phyloP scores from a whole-genome alignment of 2,888 invertebrate genomes.

The Aricia artaxerxes region DNA sequence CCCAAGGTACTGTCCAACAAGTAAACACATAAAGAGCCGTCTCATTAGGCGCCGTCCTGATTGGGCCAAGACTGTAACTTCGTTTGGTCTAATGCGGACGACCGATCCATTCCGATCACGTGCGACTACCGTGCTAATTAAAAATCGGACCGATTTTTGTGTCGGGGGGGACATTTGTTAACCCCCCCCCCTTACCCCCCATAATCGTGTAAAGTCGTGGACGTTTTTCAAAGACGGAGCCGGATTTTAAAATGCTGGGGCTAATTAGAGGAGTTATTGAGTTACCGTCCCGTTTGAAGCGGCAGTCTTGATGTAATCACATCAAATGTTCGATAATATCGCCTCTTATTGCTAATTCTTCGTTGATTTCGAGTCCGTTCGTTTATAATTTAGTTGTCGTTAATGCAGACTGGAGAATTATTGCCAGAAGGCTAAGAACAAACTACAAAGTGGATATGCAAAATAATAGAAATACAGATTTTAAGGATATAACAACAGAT shows the following conservation, averaged over 20 bases:
- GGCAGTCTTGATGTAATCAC: slow-evolving; percentile 32
- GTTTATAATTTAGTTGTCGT: neutral
- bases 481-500: too few relatives aligned
- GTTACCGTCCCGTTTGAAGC: slow-evolving; percentile 41
- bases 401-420: neutral
- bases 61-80: slow-evolving; percentile 71
- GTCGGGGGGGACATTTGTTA: slow-evolving; percentile 64
- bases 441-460: neutral
- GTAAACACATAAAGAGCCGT: slow-evolving; percentile 44
- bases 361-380: neutral
- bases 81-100: slow-evolving; percentile 63
- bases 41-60: slow-evolving; percentile 69
- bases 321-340: slow-evolving; percentile 11
- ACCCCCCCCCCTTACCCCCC: slow-evolving; percentile 41
- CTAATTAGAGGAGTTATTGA: slow-evolving; percentile 48
- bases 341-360: neutral
- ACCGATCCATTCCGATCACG: slow-evolving; percentile 69
- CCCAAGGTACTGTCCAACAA: slow-evolving; percentile 27
- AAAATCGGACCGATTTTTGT: slow-evolving; percentile 78
- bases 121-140: slow-evolving; percentile 69
- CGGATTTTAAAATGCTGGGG: slow-evolving; percentile 49
- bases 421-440: neutral
- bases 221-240: slow-evolving; percentile 48
- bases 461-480: neutral
- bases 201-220: slow-evolving; percentile 51